Percentiles rank a stretch among this genome's conserved stretches.
phyloP scores from a whole-genome alignment of 2,797 vertebrate species.

The Anniella stebbinsi region DNA sequence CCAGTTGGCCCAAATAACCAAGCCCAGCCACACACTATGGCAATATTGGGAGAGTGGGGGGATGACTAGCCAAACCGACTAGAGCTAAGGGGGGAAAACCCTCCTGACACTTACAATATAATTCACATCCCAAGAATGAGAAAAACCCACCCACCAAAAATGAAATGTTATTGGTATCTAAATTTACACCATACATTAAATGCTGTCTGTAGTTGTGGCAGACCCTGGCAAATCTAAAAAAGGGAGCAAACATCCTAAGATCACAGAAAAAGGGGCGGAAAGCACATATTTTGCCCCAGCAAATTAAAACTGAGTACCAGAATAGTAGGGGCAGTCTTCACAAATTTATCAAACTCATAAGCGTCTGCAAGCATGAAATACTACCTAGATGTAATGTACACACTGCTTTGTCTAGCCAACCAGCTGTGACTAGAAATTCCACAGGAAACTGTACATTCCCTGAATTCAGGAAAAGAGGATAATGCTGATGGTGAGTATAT shows the following conservation, averaged over 20 bases:
- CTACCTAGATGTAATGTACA: background rate
- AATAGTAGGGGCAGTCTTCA: background rate
- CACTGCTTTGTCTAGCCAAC: fast-evolving
- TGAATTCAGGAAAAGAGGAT: slow-evolving; percentile 35
- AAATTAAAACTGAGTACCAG: background rate
- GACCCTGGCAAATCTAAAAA: background rate
- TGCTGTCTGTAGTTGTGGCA: background rate
- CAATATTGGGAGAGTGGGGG: background rate
- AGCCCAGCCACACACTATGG: background rate
- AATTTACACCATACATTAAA: background rate
- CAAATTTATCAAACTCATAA: background rate
- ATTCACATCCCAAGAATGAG: background rate
- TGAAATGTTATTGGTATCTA: background rate
- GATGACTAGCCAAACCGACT: background rate
- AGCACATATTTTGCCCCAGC: background rate
- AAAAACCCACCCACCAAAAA: background rate
- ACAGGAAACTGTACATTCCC: slow-evolving; percentile 32
- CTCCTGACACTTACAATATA: background rate
- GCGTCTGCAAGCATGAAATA: background rate
- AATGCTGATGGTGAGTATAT: background rate
- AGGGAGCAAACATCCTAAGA: background rate
- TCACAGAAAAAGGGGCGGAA: background rate
- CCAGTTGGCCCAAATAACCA: background rate
- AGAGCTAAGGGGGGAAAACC: too few relatives aligned
- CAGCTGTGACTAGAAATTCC: slow-evolving; percentile 10